A percentile compares a stretch with the other conserved stretches of the same genome.
phyloP scores from a whole-genome alignment of 2,888 invertebrate genomes.

The Nephrocerus scutellatus region DNA sequence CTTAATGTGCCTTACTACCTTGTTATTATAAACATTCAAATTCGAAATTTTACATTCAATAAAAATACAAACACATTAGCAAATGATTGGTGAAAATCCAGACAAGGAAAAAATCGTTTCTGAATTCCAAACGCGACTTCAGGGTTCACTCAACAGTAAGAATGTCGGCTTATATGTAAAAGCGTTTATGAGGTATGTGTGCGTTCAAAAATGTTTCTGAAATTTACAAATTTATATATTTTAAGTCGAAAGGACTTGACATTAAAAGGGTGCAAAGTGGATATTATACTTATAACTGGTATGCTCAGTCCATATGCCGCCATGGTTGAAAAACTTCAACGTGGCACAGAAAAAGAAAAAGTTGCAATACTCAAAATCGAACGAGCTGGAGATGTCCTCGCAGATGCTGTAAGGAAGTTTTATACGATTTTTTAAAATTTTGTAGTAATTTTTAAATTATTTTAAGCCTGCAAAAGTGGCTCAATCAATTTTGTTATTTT shows the following conservation, averaged over 20 bases:
- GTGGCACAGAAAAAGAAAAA: conserved; percentile 70
- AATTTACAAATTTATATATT: conserved; percentile 3
- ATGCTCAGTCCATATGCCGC: conserved; percentile 69
- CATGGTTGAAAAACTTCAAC: conserved; percentile 72
- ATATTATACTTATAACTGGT: conserved; percentile 75
- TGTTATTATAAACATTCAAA: not conserved
- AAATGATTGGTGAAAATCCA: conserved; percentile 55
- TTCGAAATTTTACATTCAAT: too few relatives aligned
- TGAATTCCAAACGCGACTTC: conserved; percentile 69
- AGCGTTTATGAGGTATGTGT: conserved; percentile 71
- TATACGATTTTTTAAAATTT: not conserved
- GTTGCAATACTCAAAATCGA: conserved; percentile 80
- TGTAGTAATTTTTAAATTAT: not conserved
- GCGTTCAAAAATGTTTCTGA: too few relatives aligned
- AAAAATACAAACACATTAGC: too few relatives aligned
- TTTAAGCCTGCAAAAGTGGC: conserved; percentile 78
- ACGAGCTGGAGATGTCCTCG: conserved; percentile 77
- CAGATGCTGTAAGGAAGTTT: conserved; percentile 78
- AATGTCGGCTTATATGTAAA: conserved; percentile 77
- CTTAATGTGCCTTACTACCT: too few relatives aligned
- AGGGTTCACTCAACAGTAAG: conserved; percentile 68
- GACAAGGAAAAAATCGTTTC: conserved; percentile 68
- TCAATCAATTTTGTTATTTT: conserved; percentile 77
- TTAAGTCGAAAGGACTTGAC: conserved; percentile 64
- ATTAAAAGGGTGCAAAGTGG: conserved; percentile 65